Evolutionary conservation across 2,797 vertebrate genomes (phyloP), one percentile per base, ranked within the genome.

Genomic region (Myotis planiceps): DNA sequence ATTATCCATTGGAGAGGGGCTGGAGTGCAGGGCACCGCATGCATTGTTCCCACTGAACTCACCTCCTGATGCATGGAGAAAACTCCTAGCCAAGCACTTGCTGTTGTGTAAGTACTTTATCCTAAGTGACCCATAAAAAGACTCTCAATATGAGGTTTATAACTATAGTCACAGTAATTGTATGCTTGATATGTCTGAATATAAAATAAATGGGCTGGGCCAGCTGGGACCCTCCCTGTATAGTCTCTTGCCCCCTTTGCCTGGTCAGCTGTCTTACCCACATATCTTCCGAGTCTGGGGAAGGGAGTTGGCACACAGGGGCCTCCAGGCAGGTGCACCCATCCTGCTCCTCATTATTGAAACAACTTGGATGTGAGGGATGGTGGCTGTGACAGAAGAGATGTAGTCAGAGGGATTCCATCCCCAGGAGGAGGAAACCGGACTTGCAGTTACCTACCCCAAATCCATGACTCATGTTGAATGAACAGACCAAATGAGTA

Each of bases 1-100:
- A 99, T 99, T 99, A 99, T 99, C 99, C 99, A 99, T 99, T 99
- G 99, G 99, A 99, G 99, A 99, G 99, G 97, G 98, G 97, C 98
- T 98, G 98, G 98, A 99, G 98, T 97, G 98, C 98, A 99, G 98
- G 98, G 98, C 93, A 51, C 97, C 75, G 97, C 97, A 96, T 96
- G 98, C 98, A 98, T 99, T 99, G 98, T 98, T 99, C 97, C 98
- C 98, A 98, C 97, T 60, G 97, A 98, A 97, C 98, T 98, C 98
- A 98, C 97, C 98, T 98, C 98, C 97, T 97, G 98, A 98, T 98
- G 98, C 98, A 98, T 98, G 97, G 96, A 99, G 98, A 99, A 99
- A 99, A 99, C 98, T 96, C 98, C 98, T 98, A 98, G 98, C 97
- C 98, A 97, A 98, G 98, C 98, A 98, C 97, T 99, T 98, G 98